A percentile compares a stretch with the other conserved stretches of the same genome.
These are phyloP conservation scores for Sebastes nivosus DNA, from an alignment of 2,797 vertebrate genomes.

Conservation along the genomic window DNA sequence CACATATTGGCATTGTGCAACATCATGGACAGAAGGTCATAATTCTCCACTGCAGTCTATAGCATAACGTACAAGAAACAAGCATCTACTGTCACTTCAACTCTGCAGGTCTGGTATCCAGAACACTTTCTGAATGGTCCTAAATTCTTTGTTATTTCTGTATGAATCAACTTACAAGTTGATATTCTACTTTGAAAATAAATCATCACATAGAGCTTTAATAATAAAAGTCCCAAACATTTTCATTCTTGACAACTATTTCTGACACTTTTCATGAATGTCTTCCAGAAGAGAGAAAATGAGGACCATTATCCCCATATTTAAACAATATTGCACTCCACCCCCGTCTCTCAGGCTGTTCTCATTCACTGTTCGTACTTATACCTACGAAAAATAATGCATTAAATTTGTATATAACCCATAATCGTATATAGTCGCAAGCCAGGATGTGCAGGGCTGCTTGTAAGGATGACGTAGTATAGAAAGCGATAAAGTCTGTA, in stretches of 20 bases:
- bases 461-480: neutral
- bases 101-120: neutral
- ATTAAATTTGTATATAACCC: accelerated
- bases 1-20: neutral
- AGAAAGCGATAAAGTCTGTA: neutral
- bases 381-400: neutral
- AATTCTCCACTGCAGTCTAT: neutral
- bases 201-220: neutral
- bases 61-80: neutral
- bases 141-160: neutral
- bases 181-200: neutral
- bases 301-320: neutral
- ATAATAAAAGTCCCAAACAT: neutral
- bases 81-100: neutral
- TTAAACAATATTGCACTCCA: neutral
- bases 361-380: too few relatives aligned
- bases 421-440: neutral
- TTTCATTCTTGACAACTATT: neutral
- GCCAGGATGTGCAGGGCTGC: neutral
- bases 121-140: neutral
- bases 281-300: neutral
- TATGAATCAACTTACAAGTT: neutral
- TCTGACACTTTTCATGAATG: neutral
- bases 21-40: neutral
- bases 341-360: too few relatives aligned